Base-by-base conservation (phyloP, 2,113 vertebrate species). In the Glaucomys volans region DNA sequence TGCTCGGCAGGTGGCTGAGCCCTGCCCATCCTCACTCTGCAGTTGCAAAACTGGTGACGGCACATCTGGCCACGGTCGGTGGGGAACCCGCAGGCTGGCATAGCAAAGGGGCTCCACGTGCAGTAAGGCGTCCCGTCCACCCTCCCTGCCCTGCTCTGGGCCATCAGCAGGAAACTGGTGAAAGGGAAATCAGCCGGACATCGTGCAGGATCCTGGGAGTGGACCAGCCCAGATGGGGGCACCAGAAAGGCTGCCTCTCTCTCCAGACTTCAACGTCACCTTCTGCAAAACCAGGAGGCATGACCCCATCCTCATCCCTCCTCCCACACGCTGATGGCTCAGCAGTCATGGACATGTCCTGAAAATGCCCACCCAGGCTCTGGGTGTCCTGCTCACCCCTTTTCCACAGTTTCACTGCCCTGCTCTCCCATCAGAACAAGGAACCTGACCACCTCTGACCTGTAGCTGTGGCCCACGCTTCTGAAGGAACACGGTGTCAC, bases 61-160 rank as follows among this genome's bases (percentile, higher is more conserved):
- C 22, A 4, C 16, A 47, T 8, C 47, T 8, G 2, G 18, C 50
- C 40, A 50, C 12, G 5, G 0, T 32, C 28, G 4, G 28, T 28
- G 28, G 26, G 69, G 26, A n/a, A 5, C 40, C 37, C 62, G 67
- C 32, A 8, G 28, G 11, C 44, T 40, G 47, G 44, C 37, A 42
- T 13, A n/a, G 67, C 30, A 18, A 37, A 16, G 4, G 12, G 7
- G 20, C 54, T 11, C n/a, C 28, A 4, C 0, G 11, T 30, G 64
- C 24, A 6, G 47, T 28, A 50, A 12, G 66, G 26, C 11, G 54
- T 67, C 26, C 22, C 1, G 13, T 44, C 16, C 32, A n/a, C 30
- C 67, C 24, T 4, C 12, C 44, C 24, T 10, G 6, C n/a, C 72
- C 59, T 42, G 57, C 59, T 76, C 42, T 44, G 81, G n/a, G 59